Conservation (phyloP, 2,888 invertebrate species). For the Thumatha senex region DNA sequence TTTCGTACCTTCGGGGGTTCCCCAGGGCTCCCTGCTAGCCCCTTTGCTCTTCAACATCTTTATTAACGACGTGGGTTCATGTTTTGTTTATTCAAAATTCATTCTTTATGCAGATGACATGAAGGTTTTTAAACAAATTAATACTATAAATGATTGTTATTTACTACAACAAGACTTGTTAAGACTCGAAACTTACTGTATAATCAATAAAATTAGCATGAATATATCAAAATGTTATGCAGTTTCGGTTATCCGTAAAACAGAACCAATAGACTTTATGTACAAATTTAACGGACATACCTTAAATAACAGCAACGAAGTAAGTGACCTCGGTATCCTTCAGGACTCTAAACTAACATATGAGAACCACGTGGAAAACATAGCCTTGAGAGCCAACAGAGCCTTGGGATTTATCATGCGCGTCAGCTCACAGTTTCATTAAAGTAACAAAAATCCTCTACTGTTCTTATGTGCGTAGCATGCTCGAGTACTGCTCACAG, state of each 20-base stretch:
- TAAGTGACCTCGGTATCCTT: no score
- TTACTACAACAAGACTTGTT: no score
- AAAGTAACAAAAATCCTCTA: no score
- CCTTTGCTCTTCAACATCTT: no score
- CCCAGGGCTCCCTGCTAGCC: not conserved
- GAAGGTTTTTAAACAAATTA: not conserved
- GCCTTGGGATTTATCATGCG: not conserved
- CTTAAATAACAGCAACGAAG: not conserved
- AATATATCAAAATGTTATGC: no score
- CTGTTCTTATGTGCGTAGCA: no score
- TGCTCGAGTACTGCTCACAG: no score
- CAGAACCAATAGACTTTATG: not conserved
- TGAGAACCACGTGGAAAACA: not conserved
- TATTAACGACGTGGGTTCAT: slow-evolving; percentile 6
- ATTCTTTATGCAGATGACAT: slow-evolving; percentile 5
- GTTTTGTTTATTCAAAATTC: slow-evolving; percentile 3
- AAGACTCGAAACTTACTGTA: no score
- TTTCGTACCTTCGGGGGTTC: slow-evolving; percentile 2
- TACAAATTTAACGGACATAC: not conserved
- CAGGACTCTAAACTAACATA: not conserved
- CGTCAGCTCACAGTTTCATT: no score
- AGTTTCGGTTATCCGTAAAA: no score
- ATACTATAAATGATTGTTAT: not conserved
- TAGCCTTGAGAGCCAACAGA: not conserved
- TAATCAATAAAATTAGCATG: no score